Evolutionary conservation across 2,113 vertebrate species (phyloP).

Genomic region (Suncus etruscus): DNA sequence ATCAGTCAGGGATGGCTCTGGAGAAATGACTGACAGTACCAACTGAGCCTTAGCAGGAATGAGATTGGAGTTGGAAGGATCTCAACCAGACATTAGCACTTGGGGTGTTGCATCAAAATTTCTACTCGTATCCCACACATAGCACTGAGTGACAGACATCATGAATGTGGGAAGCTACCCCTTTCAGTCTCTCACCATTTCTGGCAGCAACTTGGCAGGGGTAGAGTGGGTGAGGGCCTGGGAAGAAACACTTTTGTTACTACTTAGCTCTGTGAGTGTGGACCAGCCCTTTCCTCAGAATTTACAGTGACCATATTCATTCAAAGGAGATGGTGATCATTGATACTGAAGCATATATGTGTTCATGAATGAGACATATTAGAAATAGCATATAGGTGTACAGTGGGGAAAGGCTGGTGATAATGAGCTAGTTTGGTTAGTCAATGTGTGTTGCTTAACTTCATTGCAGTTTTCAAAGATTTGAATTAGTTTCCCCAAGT

Average conservation of each 20-base stretch:
- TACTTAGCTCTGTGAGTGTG: neutral
- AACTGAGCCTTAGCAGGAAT: slow-evolving; percentile 52
- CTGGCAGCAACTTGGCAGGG: neutral
- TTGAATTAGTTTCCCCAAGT: slow-evolving; percentile 21
- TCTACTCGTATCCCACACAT: no score
- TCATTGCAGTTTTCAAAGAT: neutral
- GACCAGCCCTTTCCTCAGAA: neutral
- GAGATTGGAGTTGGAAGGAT: neutral
- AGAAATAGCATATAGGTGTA: neutral
- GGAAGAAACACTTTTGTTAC: neutral
- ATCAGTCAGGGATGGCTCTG: slow-evolving; percentile 64
- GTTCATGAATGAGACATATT: neutral
- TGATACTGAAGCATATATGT: neutral
- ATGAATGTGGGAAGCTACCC: fast-evolving
- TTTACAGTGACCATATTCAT: neutral
- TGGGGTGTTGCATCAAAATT: neutral
- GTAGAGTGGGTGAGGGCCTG: neutral
- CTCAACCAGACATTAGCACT: neutral
- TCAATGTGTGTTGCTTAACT: neutral
- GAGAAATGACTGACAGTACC: slow-evolving; percentile 48
- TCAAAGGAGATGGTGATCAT: neutral
- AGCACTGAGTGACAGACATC: neutral
- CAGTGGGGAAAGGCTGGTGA: neutral
- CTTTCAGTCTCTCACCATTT: neutral
- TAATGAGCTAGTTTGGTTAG: neutral